These are phyloP conservation scores for Drosophila suboccidentalis DNA, from an alignment of 2,888 invertebrate species.

Conservation along the genomic window DNA sequence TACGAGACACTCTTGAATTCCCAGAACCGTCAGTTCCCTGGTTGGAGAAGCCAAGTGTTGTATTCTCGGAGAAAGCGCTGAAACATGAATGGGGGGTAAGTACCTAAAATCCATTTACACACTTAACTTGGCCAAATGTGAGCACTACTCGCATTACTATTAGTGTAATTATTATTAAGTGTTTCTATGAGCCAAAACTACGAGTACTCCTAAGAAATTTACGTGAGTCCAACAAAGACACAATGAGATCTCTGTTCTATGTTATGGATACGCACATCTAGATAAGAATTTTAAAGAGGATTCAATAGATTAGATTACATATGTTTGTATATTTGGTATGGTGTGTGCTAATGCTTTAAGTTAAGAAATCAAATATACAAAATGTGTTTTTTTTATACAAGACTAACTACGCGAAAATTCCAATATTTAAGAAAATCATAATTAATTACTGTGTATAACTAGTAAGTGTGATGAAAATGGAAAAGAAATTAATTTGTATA, in stretches of 20 bases:
- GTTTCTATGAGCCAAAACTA: slow-evolving; percentile 22
- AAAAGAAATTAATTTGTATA: slow-evolving; percentile 36
- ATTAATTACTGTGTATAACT: slow-evolving; percentile 31
- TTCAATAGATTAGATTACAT: slow-evolving; percentile 2
- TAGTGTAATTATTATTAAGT: neutral
- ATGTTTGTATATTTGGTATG: neutral
- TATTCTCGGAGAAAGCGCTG: slow-evolving; percentile 46
- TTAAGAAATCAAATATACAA: slow-evolving; percentile 30
- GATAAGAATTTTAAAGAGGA: slow-evolving; percentile 15
- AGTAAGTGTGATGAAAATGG: slow-evolving; percentile 5
- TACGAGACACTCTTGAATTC: neutral
- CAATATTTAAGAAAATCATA: slow-evolving; percentile 15
- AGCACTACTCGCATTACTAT: neutral
- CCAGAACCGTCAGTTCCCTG: slow-evolving; percentile 47
- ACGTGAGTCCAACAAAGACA: slow-evolving; percentile 26
- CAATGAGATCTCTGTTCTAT: slow-evolving; percentile 20
- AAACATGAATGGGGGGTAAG: slow-evolving; percentile 68
- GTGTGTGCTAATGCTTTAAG: slow-evolving; percentile 25
- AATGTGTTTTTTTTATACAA: slow-evolving; percentile 19
- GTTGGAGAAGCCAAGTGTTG: slow-evolving; percentile 38
- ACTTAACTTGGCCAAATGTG: neutral
- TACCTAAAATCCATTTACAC: neutral
- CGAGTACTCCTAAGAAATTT: slow-evolving; percentile 8
- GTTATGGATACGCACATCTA: slow-evolving; percentile 38
- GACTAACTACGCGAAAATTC: slow-evolving; percentile 51